phyloP scores from a whole-genome alignment of 2,888 invertebrate species.

The Chorisops tibialis region DNA sequence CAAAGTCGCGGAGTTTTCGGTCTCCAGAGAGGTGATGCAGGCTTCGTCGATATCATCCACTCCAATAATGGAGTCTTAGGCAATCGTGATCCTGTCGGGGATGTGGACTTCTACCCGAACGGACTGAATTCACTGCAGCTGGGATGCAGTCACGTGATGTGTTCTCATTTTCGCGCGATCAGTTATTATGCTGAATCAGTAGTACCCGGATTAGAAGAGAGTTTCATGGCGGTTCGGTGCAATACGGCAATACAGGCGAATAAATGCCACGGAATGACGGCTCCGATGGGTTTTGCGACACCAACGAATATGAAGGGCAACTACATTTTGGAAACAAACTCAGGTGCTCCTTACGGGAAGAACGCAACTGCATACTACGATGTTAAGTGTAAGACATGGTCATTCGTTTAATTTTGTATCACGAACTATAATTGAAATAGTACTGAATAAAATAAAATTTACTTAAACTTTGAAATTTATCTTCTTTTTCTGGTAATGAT shows the following conservation, averaged over 20 bases:
- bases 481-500: too few relatives aligned
- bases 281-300: constrained; percentile 45
- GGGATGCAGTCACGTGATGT: constrained; percentile 44
- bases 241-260: constrained; percentile 29
- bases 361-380: too few relatives aligned
- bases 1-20: constrained; percentile 38
- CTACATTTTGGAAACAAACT: constrained; percentile 45
- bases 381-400: too few relatives aligned
- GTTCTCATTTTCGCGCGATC: constrained; percentile 44
- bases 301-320: constrained; percentile 44
- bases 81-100: constrained; percentile 39
- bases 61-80: constrained; percentile 39
- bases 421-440: too few relatives aligned
- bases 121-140: constrained; percentile 39
- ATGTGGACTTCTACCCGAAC: constrained; percentile 50
- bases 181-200: constrained; percentile 49
- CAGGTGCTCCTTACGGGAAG: constrained; percentile 41
- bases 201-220: constrained; percentile 45
- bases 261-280: constrained; percentile 36
- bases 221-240: constrained; percentile 47
- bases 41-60: constrained; percentile 42
- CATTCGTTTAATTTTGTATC: too few relatives aligned
- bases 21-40: constrained; percentile 40
- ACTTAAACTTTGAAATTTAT: too few relatives aligned
- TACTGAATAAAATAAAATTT: too few relatives aligned